A percentile compares a stretch with the other conserved stretches of the same genome.
Evolutionary conservation across 2,888 invertebrate genomes (phyloP).

Genomic region (Brassicogethes aeneus): DNA sequence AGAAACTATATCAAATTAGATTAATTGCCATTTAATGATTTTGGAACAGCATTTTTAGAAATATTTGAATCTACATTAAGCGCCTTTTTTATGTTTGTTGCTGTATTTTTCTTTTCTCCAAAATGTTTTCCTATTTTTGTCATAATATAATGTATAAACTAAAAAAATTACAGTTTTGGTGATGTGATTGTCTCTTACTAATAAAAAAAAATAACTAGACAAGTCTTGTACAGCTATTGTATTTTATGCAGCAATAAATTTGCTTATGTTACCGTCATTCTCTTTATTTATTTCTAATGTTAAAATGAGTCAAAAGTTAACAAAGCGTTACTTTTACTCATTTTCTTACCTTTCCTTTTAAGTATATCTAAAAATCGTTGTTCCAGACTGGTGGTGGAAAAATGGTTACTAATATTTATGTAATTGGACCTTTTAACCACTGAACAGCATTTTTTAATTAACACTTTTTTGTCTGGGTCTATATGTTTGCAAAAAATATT

Average conservation of each 20-base stretch:
- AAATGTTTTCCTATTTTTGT: too few species aligned
- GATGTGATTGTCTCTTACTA: not conserved
- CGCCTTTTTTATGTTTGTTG: too few species aligned
- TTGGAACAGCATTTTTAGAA: slow-evolving; percentile 38
- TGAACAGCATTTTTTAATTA: too few species aligned
- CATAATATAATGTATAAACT: too few species aligned
- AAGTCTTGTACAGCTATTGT: slow-evolving; percentile 31
- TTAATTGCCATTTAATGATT: too few species aligned
- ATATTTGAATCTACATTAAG: too few species aligned
- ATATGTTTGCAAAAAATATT: too few species aligned
- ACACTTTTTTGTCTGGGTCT: too few species aligned
- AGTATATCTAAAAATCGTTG: slow-evolving; percentile 40
- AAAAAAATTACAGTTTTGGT: too few species aligned
- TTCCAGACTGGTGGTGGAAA: slow-evolving; percentile 39
- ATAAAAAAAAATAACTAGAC: slow-evolving; percentile 18
- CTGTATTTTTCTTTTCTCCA: too few species aligned
- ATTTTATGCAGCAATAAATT: slow-evolving; percentile 39
- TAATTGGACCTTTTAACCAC: not conserved
- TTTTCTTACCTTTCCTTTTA: slow-evolving; percentile 7
- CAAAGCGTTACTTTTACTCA: not conserved
- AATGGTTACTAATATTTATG: not conserved
- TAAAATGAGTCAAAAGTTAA: slow-evolving; percentile 10
- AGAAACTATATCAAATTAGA: too few species aligned
- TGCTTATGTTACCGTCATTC: slow-evolving; percentile 33
- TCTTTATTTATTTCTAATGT: slow-evolving; percentile 22